Conservation (phyloP, 1,140 invertebrate genomes). For the Aphaenogaster rudis region DNA sequence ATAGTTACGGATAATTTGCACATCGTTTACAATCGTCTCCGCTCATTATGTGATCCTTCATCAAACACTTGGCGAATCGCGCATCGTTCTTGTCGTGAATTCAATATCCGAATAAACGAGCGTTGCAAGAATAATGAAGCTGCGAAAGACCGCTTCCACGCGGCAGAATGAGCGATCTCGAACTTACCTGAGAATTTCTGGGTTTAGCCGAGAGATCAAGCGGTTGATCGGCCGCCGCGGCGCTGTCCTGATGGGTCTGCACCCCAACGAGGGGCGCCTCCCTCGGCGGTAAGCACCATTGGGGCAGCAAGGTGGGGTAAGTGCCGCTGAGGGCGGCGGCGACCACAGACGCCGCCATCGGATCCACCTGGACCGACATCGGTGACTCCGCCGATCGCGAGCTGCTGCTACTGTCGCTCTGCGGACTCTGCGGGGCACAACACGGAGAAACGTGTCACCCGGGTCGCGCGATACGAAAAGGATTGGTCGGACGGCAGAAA, state of each 20-base stretch:
- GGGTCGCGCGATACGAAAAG: slow-evolving; percentile 43
- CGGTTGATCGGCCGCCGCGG: slow-evolving; percentile 89
- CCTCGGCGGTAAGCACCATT: slow-evolving; percentile 88
- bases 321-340: slow-evolving; percentile 89
- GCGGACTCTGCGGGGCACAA: slow-evolving; percentile 83
- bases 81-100: not conserved
- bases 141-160: not conserved
- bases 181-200: slow-evolving; percentile 86
- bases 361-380: slow-evolving; percentile 87
- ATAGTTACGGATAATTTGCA: slow-evolving; percentile 1
- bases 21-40: slow-evolving; percentile 7
- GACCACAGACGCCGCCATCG: slow-evolving; percentile 89
- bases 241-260: slow-evolving; percentile 86
- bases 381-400: slow-evolving; percentile 87
- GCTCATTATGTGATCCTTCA: slow-evolving; percentile 3
- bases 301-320: slow-evolving; percentile 87
- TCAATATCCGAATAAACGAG: slow-evolving; percentile 10
- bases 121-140: slow-evolving; percentile 30
- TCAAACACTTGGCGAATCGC: slow-evolving; percentile 3
- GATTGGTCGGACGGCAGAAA: slow-evolving; percentile 66
- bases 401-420: slow-evolving; percentile 86
- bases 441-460: slow-evolving; percentile 69
- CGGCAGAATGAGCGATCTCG: slow-evolving; percentile 11
- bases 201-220: slow-evolving; percentile 93
- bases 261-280: slow-evolving; percentile 86